A percentile compares a stretch with the other conserved stretches of the same genome.
Conservation (phyloP, 2,888 invertebrate genomes). For the Aleiodes leptofemur region DNA sequence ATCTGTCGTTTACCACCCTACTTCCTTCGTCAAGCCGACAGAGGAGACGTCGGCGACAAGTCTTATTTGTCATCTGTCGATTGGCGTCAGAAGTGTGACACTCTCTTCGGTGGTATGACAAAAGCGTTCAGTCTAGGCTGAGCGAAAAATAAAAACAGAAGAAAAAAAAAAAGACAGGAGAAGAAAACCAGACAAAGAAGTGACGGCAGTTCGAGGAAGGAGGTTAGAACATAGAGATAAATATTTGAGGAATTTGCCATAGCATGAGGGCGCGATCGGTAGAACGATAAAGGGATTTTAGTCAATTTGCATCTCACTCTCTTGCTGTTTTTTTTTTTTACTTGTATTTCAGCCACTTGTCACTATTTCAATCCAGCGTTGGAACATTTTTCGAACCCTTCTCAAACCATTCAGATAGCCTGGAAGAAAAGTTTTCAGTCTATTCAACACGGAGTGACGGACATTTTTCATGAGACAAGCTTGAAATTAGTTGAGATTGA, state of each 20-base stretch:
- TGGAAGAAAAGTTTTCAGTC: slow-evolving; percentile 6
- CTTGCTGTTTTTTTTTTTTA: slow-evolving; percentile 29
- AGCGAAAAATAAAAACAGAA: slow-evolving; percentile 61
- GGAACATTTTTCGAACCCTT: slow-evolving; percentile 9
- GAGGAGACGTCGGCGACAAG: slow-evolving; percentile 22
- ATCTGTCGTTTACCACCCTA: slow-evolving; percentile 9
- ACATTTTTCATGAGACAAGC: slow-evolving; percentile 1
- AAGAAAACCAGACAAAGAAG: slow-evolving; percentile 50
- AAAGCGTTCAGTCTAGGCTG: slow-evolving; percentile 50
- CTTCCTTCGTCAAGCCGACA: slow-evolving; percentile 9
- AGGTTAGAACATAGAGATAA: slow-evolving; percentile 66
- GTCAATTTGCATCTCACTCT: slow-evolving; percentile 63
- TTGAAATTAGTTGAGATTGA: neutral
- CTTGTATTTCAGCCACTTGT: slow-evolving; percentile 25
- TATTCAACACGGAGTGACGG: slow-evolving; percentile 12
- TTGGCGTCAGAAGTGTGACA: slow-evolving; percentile 72
- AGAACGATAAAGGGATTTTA: slow-evolving; percentile 70
- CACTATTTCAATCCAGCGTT: slow-evolving; percentile 14
- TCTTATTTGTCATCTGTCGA: slow-evolving; percentile 73
- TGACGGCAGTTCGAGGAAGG: slow-evolving; percentile 44
- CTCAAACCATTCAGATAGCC: neutral
- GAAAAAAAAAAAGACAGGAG: slow-evolving; percentile 31
- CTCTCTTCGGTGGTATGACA: slow-evolving; percentile 61
- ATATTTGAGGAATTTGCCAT: slow-evolving; percentile 75
- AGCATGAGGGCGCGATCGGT: slow-evolving; percentile 60